These are phyloP conservation scores for Fabriciana adippe DNA, from an alignment of 2,888 invertebrate genomes.

Conservation along the genomic window DNA sequence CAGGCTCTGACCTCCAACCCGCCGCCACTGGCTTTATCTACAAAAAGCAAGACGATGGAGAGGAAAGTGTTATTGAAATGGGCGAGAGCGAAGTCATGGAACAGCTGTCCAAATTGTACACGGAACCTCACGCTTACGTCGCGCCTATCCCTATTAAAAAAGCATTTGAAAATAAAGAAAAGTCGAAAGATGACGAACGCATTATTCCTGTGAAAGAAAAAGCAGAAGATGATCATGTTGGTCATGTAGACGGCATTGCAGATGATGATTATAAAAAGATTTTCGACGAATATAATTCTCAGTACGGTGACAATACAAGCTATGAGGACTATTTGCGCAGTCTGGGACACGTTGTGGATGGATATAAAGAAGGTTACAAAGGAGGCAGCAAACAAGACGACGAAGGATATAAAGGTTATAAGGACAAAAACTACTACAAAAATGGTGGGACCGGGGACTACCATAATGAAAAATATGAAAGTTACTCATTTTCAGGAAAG, in stretches of 20 bases:
- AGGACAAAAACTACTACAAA: conserved; percentile 76
- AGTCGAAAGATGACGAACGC: conserved; percentile 54
- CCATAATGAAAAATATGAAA: conserved; percentile 77
- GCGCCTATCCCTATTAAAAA: conserved; percentile 56
- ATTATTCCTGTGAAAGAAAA: conserved; percentile 70
- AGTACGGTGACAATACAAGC: conserved; percentile 52
- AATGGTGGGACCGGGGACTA: conserved; percentile 82
- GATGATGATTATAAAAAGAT: conserved; percentile 65
- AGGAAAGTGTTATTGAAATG: conserved; percentile 74
- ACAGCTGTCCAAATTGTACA: conserved; percentile 66
- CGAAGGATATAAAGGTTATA: conserved; percentile 76
- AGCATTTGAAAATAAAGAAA: conserved; percentile 60
- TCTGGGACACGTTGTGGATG: conserved; percentile 57
- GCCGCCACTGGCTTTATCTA: conserved; percentile 83
- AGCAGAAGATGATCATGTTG: conserved; percentile 39
- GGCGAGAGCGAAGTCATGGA: conserved; percentile 72
- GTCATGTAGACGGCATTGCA: conserved; percentile 59
- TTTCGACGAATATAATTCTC: conserved; percentile 57
- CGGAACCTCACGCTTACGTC: conserved; percentile 62
- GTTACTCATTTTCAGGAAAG: conserved; percentile 42
- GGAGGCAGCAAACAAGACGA: conserved; percentile 75
- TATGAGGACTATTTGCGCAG: conserved; percentile 67
- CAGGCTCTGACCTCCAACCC: conserved; percentile 82
- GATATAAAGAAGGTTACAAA: conserved; percentile 57
- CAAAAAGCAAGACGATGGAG: conserved; percentile 74